Evolutionary conservation across 2,797 vertebrate genomes (phyloP), one percentile per base, ranked within the genome.

Genomic region (Danio aesculapii): DNA sequence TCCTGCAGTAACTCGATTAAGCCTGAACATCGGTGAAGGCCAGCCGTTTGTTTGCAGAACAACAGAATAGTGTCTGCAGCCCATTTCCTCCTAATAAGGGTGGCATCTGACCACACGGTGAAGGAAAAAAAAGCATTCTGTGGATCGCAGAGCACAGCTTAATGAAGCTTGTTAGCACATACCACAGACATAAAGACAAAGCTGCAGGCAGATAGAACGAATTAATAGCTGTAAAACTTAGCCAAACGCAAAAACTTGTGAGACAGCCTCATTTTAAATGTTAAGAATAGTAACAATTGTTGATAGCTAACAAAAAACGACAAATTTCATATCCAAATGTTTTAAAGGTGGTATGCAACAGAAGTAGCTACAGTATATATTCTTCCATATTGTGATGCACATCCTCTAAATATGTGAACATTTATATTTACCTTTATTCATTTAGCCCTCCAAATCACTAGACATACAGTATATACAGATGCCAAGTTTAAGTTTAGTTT

Each of bases 141-240:
- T 30, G 57, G 64, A 41, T 43, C 30, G 13, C 46, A 58, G 13
- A 80, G 50, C 50, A 53, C 75, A 43, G 58, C 47, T 81, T 68
- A 64, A 84, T 44, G 9, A 81, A 86, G 68, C 6, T 75, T 0
- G 50, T 1, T 6, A 16, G 12, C 83, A 41, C n/a, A 86, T 61
- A 19, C 44, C 16, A 77, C 69, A 68, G 30, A 74, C 41, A 82
- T 61, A 57, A 50, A 81, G 4, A 46, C 74, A 39, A 61, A 68
- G 72, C 12, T 43, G 39, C 14, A 13, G 47, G 16, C 46, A 41
- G 30, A 63, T 10, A 63, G 59, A 75, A 75, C 2, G 2, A 4
- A 43, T 4, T 17, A 41, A 39, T 9, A 75, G 21, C 6, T 13
- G 46, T 14, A 43, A 41, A 52, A 39, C 21, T 39, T 12, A 59